Evolutionary conservation across 2,113 vertebrate species (phyloP), one percentile per base, ranked within the genome.

Genomic region (Microtus oregoni): DNA sequence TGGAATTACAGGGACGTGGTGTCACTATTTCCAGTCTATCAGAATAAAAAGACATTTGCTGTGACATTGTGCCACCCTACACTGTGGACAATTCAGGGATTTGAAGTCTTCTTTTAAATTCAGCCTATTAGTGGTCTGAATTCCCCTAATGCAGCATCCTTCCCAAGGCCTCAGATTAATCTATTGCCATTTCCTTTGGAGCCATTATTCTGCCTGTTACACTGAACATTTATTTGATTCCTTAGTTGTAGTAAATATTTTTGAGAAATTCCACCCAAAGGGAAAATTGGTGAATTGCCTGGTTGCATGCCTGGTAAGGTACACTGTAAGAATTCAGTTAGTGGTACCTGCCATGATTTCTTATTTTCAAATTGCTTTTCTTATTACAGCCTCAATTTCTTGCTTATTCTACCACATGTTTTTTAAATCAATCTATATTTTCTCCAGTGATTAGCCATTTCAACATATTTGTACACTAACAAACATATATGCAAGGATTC

Each of bases 361-460:
- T 72, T 87, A 8, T 83, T 82, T 96, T 14, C 47, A n/a, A 32
- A 50, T 91, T 89, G 61, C 9, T 7, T 87, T 78, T 92, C 32
- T 77, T 92, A 22, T 82, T 73, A 67, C 0, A 77, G 1, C 17
- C 19, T 58, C 70, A n/a, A 72, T 91, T 86, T 83, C 24, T 87
- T 88, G 19, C 13, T 79, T 72, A 85, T 4, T 68, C 19, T 78
- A 28, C 70, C 75, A 8, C 47, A 0, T 88, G 68, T 76, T 89
- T 91, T 92, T 41, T 38, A 28, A 82, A 44, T 86, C 50, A 41
- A 1, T 81, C 13, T 11, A 70, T 5, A 35, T 94, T 82, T 15
- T 88, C 65, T 67, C 19, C 44, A n/a, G 7, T 77, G 44, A 93
- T 86, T 50, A 82, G 24, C 52, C 55, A 22, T 92, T 97, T 91